Base-by-base conservation (phyloP, 2,888 invertebrate species). In the Griposia aprilina region DNA sequence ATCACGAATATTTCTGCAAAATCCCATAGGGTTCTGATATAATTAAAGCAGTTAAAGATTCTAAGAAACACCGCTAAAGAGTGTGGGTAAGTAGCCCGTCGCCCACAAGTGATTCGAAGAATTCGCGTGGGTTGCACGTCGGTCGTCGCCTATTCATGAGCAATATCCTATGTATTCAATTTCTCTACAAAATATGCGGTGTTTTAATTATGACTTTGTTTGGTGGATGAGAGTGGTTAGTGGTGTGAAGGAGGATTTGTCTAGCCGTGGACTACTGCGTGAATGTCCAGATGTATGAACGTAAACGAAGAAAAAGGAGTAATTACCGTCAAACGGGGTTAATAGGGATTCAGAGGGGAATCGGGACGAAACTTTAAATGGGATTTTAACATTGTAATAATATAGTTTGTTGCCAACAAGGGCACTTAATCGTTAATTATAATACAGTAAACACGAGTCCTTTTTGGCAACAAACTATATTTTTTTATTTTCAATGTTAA, bases 111-210 rank as follows among this genome's bases (percentile, higher is more conserved):
- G 26, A 68, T 83, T 70, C 72, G 1, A 41, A 66, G 86, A 86
- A 83, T 83, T 86, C 45, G 76, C 66, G 83, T 83, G 72, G 83
- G 83, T 52, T 17, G 69, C 52, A 36, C 17, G 36, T 45, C 45
- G 45, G 45, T 45, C 45, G 45, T 55, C 48, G 26, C 15, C n/a
- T 57, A 30, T 82, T 81, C 67, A 85, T 48, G 67, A 85, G 71
- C 70, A 68, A 82, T 82, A 74, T 85, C 81, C 81, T 67, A 59
- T 30, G 70, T 48, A 71, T 20, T 67, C 17, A 52, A 81, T 71
- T 84, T 82, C 71, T 63, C 7, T 59, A 36, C n/a, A 72, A 73
- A 63, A 57, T 45, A 48, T 41, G 55, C 20, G 1, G n/a, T 55
- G 10, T 78, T 80, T 69, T 78, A n/a, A n/a, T n/a, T n/a, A 81